Evolutionary conservation across 2,888 invertebrate species (phyloP).

Genomic region (Plagodis pulveraria): DNA sequence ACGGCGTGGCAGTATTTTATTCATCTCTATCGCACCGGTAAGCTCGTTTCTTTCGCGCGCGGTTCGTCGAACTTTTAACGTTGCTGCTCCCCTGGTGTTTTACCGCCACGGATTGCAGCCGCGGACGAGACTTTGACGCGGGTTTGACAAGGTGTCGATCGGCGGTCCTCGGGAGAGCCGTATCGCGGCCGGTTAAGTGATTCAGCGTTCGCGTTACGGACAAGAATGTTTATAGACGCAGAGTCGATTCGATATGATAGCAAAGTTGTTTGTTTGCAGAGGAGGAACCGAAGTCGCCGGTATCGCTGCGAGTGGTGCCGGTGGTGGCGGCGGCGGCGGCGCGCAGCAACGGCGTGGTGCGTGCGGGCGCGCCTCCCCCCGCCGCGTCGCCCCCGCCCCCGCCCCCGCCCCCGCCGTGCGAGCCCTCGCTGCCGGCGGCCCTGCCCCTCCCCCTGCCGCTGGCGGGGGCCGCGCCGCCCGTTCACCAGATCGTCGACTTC

Average conservation of each 20-base stretch:
- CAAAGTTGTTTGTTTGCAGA: slow-evolving; percentile 60
- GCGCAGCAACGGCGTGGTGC: slow-evolving; percentile 69
- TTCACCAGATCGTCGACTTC: slow-evolving; percentile 72
- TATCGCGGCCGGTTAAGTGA: slow-evolving; percentile 2
- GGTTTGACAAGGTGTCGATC: slow-evolving; percentile 75
- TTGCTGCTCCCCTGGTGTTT: slow-evolving; percentile 78
- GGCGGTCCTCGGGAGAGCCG: slow-evolving; percentile 41
- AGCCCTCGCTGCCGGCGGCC: slow-evolving; percentile 46
- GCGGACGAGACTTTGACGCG: slow-evolving; percentile 78
- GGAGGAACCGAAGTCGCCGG: slow-evolving; percentile 79
- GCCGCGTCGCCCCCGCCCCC: slow-evolving; percentile 43
- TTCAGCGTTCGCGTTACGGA: slow-evolving; percentile 20
- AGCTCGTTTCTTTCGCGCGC: slow-evolving; percentile 50
- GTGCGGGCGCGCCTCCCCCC: slow-evolving; percentile 45
- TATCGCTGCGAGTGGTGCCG: slow-evolving; percentile 72
- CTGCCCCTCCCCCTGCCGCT: slow-evolving; percentile 43
- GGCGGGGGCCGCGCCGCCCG: slow-evolving; percentile 48
- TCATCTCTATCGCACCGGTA: slow-evolving; percentile 53
- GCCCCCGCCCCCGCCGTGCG: slow-evolving; percentile 41
- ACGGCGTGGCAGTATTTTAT: slow-evolving; percentile 40
- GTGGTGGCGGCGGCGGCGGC: slow-evolving; percentile 66
- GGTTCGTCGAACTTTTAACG: slow-evolving; percentile 49
- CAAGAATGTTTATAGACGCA: slow-evolving; percentile 5
- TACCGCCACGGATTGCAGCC: slow-evolving; percentile 83
- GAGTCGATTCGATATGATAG: slow-evolving; percentile 10